Base-by-base conservation (phyloP, 2,797 vertebrate genomes). In the Clamator glandarius region DNA sequence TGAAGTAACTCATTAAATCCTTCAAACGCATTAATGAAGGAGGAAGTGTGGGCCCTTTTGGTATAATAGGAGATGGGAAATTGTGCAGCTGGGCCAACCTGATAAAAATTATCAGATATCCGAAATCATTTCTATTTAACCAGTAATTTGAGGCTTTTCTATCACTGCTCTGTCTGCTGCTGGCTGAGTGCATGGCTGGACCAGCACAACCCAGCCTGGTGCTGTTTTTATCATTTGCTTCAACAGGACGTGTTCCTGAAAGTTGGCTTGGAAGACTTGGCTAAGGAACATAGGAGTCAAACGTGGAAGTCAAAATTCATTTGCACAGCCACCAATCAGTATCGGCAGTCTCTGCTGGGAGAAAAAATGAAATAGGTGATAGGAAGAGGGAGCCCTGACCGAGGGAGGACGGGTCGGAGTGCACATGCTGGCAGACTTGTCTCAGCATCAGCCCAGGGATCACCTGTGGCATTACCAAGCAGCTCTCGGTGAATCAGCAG, bases 1-100 rank as follows among this genome's bases (percentile, higher is more conserved):
- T 94, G 73, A 92, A 91, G 82, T 79, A 90, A 96, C 69, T 96
- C 84, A 94, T 96, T 96, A 96, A 96, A 95, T 80, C 76, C 58
- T 89, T 96, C 66, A 94, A 76, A 85, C 2, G 31, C 41, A 68
- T 84, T 95, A 96, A 92, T 81, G 89, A 93, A 93, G 82, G 58
- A 87, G 87, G 85, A 94, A 89, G 69, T 36, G 36, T 29, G 67
- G 51, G 59, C 55, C 51, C 68, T 84, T 94, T 51, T 72, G 64
- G 64, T 57, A 29, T 91, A 88, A 93, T 25, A 93, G 81, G 39
- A 87, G 58, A 74, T 42, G 39, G 87, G 62, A 87, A 93, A 95
- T 41, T 39, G 61, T 58, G 61, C 78, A 85, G 78, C 84, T 84
- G 84, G 89, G 59, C 64, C 42, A 75, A 44, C 80, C 81, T 85